Conservation (phyloP, 1,140 invertebrate genomes). For the Cyclina sinensis region DNA sequence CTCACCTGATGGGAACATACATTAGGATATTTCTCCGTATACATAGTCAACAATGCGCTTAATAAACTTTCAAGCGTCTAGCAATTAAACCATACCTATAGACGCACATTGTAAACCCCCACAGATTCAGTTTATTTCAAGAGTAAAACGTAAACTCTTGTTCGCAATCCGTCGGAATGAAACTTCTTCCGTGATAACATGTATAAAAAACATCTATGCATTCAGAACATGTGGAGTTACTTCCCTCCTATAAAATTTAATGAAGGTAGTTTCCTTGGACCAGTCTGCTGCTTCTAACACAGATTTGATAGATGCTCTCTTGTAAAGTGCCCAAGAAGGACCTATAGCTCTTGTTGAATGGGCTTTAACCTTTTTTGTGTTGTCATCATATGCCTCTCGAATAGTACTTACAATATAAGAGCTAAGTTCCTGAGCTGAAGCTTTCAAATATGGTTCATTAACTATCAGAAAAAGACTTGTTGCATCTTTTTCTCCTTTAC, state of each 20-base stretch:
- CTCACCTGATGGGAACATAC: too few relatives aligned
- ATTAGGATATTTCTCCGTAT: too few relatives aligned
- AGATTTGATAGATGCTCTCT: slow-evolving; percentile 36
- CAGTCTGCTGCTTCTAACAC: too few relatives aligned
- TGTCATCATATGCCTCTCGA: slow-evolving; percentile 36
- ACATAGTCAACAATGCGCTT: too few relatives aligned
- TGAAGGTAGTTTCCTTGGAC: too few relatives aligned
- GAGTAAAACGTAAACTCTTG: too few relatives aligned
- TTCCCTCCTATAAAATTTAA: slow-evolving; percentile 16
- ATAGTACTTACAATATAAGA: slow-evolving; percentile 37
- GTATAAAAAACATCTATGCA: background rate
- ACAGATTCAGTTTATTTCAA: too few relatives aligned
- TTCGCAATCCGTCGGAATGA: slow-evolving; percentile 14
- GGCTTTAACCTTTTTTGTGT: slow-evolving; percentile 19
- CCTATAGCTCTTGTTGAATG: slow-evolving; percentile 50
- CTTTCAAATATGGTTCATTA: slow-evolving; percentile 38
- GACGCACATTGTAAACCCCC: too few relatives aligned
- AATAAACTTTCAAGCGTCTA: too few relatives aligned
- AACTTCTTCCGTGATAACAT: background rate
- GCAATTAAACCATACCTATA: too few relatives aligned
- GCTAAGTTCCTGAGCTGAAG: slow-evolving; percentile 16
- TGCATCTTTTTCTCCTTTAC: slow-evolving; percentile 29
- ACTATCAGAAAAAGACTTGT: slow-evolving; percentile 31
- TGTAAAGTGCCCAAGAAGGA: slow-evolving; percentile 52
- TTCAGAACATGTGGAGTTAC: background rate